Evolutionary conservation across 2,113 vertebrate species (phyloP), one percentile per base, ranked within the genome.

Genomic region (Ptychochromis oligacanthus): DNA sequence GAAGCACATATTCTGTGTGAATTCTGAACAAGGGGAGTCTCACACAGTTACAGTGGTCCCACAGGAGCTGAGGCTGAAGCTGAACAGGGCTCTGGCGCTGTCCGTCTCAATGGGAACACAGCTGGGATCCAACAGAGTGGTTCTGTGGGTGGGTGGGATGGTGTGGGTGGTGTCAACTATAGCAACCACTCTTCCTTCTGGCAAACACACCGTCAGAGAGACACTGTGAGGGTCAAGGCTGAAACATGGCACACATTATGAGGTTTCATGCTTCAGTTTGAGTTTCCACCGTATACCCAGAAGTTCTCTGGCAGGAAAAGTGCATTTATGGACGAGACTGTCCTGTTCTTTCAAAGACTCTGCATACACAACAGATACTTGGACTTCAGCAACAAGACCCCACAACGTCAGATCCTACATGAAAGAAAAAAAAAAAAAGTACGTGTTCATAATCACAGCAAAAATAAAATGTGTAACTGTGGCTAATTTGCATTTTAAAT

Each of bases 151-250:
- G 14, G 77, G 76, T 1, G 95, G 94, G 40, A 92, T 75, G 6
- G 90, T 92, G 75, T 86, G 88, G 54, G 93, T 85, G 5, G 90
- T 90, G 62, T 95, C 84, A 1, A 93, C 85, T 1, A 94, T 87
- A 2, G 89, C 93, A 3, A 90, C 79, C 79, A 96, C 93, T 40
- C 91, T 91, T 24, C 93, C 93, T 36, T 94, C 94, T 58, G 94
- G 88, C 34, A 94, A 46, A 77, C 95, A 95, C 5, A 87, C 95
- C 95, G 54, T 64, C 17, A 55, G 40, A 81, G 43, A 78, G 20
- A 72, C 36, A 57, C 14, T 38, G 46, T 58, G 31, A 56, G 7
- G 7, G 14, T 28, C 13, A 74, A 17, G 6, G 40, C 40, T 43
- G 12, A 43, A 11, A 43, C 18, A 22, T 20, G 5, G 34, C 26